A percentile compares a stretch with the other conserved stretches of the same genome.
Conservation (phyloP, 2,113 vertebrate species). For the Potamarius usumacintae region DNA sequence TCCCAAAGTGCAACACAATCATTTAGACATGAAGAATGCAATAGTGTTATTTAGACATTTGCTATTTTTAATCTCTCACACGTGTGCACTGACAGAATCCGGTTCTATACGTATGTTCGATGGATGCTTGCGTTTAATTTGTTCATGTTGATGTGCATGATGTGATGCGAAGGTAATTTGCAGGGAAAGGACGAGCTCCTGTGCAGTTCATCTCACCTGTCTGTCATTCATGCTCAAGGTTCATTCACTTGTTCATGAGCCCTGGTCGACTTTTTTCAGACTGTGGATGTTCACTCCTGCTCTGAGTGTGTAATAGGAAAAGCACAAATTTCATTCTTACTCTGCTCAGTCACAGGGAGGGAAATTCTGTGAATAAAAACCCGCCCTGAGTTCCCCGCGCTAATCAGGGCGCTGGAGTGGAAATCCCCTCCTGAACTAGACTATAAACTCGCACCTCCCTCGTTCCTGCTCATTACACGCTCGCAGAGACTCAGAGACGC, state of each 20-base stretch:
- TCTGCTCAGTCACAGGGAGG: constrained; percentile 49
- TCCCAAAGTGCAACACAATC: not conserved
- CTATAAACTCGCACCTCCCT: not conserved
- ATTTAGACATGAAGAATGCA: not conserved
- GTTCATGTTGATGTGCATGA: not conserved
- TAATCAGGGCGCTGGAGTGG: constrained; percentile 52
- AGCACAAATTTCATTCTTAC: constrained; percentile 74
- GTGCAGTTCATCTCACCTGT: not conserved
- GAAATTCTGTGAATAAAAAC: constrained; percentile 74
- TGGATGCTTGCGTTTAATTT: not conserved
- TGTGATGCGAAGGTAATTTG: not conserved
- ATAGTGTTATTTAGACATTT: not conserved
- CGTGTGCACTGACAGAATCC: not conserved
- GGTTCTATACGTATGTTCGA: not conserved
- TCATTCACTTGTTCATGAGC: not conserved
- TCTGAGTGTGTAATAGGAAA: constrained; percentile 69
- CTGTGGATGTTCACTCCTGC: not conserved
- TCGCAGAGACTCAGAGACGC: not conserved
- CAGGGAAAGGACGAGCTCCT: not conserved
- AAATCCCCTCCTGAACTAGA: constrained; percentile 65
- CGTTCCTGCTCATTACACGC: not conserved
- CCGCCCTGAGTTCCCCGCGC: constrained; percentile 74
- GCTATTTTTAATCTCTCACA: not conserved
- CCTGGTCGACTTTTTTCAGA: too few species aligned
- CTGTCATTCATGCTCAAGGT: not conserved